Conservation (phyloP, 1,140 invertebrate species). For the Pogonomyrmex californicus region DNA sequence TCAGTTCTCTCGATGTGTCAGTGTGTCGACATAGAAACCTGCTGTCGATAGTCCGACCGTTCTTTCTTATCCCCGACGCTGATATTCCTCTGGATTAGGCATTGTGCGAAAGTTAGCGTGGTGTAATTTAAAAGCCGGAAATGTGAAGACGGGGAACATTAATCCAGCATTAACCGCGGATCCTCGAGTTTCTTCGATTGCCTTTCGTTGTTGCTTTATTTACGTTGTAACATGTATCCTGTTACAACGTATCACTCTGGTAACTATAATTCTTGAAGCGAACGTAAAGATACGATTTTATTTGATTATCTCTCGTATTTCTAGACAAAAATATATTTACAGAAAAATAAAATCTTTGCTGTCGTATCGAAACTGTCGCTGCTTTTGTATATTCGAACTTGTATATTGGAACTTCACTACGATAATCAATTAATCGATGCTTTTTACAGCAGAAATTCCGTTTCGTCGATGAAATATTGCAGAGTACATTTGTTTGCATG, state of each 20-base stretch:
- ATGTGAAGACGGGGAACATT: conserved; percentile 7
- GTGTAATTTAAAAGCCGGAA: conserved; percentile 1
- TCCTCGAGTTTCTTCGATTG: neutral
- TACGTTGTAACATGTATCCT: neutral
- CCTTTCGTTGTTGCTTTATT: neutral
- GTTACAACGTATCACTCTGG: neutral
- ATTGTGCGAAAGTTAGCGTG: neutral
- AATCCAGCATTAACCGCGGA: neutral
- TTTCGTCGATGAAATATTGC: neutral
- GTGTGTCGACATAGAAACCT: neutral
- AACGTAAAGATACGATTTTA: neutral
- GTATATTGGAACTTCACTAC: neutral
- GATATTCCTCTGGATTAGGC: conserved; percentile 3
- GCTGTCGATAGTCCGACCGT: neutral
- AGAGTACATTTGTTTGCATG: neutral
- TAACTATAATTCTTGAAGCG: neutral
- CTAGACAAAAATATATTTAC: neutral
- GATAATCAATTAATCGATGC: neutral
- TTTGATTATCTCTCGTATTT: neutral
- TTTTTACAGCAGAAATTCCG: neutral
- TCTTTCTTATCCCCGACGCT: neutral
- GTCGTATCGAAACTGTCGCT: neutral
- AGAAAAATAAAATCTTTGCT: neutral
- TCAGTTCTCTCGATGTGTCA: conserved; percentile 20
- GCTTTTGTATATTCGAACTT: neutral